Percentiles rank a stretch among this genome's conserved stretches.
Conservation (phyloP, 2,113 vertebrate genomes). For the Dipodomys ordii region DNA sequence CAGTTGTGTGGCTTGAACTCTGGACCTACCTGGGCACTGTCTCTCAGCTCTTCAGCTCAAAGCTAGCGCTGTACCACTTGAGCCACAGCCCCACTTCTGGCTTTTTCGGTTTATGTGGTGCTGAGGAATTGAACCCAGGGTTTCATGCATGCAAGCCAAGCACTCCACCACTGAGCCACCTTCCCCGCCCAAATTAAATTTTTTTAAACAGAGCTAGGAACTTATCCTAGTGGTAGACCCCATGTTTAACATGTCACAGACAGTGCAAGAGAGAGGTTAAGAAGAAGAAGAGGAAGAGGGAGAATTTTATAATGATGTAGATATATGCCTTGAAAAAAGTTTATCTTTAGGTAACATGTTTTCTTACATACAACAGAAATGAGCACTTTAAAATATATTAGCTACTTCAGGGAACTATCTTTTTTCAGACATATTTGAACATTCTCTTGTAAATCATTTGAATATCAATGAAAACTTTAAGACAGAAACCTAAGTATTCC, state of each 20-base stretch:
- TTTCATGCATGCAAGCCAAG: too few species aligned
- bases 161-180: too few species aligned
- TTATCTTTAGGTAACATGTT: conserved; percentile 2
- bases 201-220: neutral
- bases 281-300: too few species aligned
- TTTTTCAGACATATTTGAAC: conserved; percentile 39
- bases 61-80: too few species aligned
- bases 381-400: conserved; percentile 22
- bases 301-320: conserved; percentile 34
- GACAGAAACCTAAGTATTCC: conserved; percentile 24
- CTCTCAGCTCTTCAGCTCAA: too few species aligned
- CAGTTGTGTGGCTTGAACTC: too few species aligned
- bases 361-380: conserved; percentile 39
- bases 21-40: too few species aligned
- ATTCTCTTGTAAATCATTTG: conserved; percentile 13
- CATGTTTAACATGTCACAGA: neutral
- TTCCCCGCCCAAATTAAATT: too few species aligned
- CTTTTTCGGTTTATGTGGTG: too few species aligned
- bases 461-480: conserved; percentile 52
- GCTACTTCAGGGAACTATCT: conserved; percentile 25
- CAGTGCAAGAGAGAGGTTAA: too few species aligned
- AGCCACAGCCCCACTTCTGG: too few species aligned
- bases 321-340: neutral
- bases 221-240: neutral
- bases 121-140: too few species aligned